phyloP scores from a whole-genome alignment of 2,888 invertebrate genomes.

The Epinotia ramella region DNA sequence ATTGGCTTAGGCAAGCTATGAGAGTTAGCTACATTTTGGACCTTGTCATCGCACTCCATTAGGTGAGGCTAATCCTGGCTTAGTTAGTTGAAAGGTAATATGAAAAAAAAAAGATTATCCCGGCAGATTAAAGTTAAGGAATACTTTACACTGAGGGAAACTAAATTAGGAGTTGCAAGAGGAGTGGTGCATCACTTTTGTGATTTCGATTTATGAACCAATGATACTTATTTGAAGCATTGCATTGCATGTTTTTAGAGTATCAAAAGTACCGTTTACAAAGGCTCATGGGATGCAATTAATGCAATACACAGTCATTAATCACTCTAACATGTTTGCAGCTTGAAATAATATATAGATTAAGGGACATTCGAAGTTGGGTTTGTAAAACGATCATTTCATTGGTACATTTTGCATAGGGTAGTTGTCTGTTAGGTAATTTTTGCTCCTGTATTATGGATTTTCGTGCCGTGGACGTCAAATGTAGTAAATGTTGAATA shows the following conservation, averaged over 20 bases:
- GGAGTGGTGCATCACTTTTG: neutral
- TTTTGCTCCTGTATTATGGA: neutral
- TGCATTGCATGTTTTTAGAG: neutral
- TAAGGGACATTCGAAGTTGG: slow-evolving; percentile 1
- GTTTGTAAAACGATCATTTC: slow-evolving; percentile 20
- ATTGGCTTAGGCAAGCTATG: neutral
- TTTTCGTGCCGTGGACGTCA: neutral
- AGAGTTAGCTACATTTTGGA: neutral
- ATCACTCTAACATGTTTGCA: slow-evolving; percentile 17
- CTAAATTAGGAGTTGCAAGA: neutral
- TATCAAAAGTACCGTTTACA: slow-evolving; percentile 5
- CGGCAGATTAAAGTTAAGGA: neutral
- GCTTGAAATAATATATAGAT: slow-evolving; percentile 1
- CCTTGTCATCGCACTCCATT: neutral
- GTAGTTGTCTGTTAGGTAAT: slow-evolving; percentile 21
- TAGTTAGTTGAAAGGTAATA: neutral
- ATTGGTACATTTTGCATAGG: slow-evolving; percentile 15
- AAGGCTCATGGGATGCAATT: slow-evolving; percentile 5
- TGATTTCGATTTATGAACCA: neutral
- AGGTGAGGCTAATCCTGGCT: neutral
- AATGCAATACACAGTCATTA: slow-evolving; percentile 2
- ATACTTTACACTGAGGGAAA: neutral
- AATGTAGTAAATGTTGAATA: neutral
- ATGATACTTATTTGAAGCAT: neutral
- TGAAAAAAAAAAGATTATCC: neutral